Conservation (phyloP, 2,888 invertebrate species). For the Schizotus pectinicornis region DNA sequence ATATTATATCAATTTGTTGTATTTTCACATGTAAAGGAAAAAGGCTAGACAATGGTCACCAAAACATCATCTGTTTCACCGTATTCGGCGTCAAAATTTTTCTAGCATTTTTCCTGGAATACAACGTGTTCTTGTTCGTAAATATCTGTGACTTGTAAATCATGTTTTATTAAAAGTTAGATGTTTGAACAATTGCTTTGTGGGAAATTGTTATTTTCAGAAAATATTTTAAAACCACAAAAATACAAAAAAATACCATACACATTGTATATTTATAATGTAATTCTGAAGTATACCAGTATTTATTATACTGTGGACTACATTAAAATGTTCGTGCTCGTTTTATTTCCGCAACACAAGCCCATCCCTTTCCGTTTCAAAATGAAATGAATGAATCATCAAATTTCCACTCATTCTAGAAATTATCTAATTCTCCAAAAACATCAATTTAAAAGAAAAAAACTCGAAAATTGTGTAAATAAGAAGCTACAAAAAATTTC, state of each 20-base stretch:
- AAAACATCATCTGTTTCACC: neutral
- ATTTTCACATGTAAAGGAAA: conserved; percentile 54
- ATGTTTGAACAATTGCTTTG: conserved; percentile 62
- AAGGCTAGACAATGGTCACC: conserved; percentile 43
- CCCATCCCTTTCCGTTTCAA: neutral
- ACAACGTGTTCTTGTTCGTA: conserved; percentile 58
- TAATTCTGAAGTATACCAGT: conserved; percentile 64
- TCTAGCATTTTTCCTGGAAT: conserved; percentile 47
- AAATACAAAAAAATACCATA: conserved; percentile 60
- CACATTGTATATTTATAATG: conserved; percentile 65
- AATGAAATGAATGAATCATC: neutral
- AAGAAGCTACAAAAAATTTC: too few species aligned
- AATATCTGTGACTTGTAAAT: conserved; percentile 58
- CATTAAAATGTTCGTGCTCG: conserved; percentile 52
- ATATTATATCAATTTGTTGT: conserved; percentile 56
- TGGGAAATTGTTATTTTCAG: conserved; percentile 65
- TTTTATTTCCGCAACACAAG: conserved; percentile 42
- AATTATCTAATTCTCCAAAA: too few species aligned
- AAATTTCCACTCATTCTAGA: too few species aligned
- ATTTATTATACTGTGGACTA: conserved; percentile 64
- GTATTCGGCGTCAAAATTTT: neutral
- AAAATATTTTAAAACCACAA: conserved; percentile 62
- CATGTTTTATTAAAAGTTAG: conserved; percentile 59
- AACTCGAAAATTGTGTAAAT: too few species aligned
- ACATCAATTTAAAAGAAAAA: too few species aligned